Evolutionary conservation across 2,888 invertebrate genomes (phyloP).

Genomic region (Watsonalla binaria): DNA sequence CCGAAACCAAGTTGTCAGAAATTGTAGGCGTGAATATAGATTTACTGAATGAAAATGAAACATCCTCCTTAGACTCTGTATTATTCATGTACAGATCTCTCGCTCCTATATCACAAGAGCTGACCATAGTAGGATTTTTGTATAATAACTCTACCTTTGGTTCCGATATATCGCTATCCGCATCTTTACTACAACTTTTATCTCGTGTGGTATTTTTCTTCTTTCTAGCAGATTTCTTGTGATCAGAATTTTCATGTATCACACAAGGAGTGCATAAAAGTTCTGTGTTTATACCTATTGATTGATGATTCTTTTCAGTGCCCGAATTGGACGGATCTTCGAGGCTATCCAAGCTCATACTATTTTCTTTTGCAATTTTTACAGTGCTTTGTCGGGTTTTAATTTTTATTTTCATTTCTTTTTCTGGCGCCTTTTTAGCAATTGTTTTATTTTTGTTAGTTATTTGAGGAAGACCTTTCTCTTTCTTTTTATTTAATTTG

Average conservation of each 20-base stretch:
- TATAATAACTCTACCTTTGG: constrained; percentile 55
- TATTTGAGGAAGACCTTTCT: not conserved
- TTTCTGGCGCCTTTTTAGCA: constrained; percentile 1
- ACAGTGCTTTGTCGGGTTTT: constrained; percentile 17
- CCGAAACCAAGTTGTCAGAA: constrained; percentile 24
- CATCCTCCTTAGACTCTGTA: constrained; percentile 26
- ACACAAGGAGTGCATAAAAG: constrained; percentile 63
- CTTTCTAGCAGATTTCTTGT: constrained; percentile 29
- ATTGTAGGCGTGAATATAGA: constrained; percentile 20
- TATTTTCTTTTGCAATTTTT: constrained; percentile 46
- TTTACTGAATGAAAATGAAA: constrained; percentile 10
- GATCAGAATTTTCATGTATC: constrained; percentile 49
- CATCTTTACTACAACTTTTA: constrained; percentile 14
- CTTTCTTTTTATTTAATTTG: not conserved
- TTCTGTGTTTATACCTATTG: constrained; percentile 62
- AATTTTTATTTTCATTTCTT: constrained; percentile 15
- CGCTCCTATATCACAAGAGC: constrained; percentile 36
- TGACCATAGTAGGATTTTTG: constrained; percentile 56
- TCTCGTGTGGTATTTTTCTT: constrained; percentile 16
- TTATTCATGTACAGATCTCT: constrained; percentile 25
- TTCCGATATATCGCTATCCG: constrained; percentile 18
- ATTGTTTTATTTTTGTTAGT: not conserved
- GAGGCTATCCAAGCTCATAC: constrained; percentile 66
- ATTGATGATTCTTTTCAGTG: constrained; percentile 39
- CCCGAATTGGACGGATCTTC: constrained; percentile 35